These are phyloP conservation scores for Sepioteuthis lessoniana DNA, from an alignment of 2,888 invertebrate species.

Conservation along the genomic window DNA sequence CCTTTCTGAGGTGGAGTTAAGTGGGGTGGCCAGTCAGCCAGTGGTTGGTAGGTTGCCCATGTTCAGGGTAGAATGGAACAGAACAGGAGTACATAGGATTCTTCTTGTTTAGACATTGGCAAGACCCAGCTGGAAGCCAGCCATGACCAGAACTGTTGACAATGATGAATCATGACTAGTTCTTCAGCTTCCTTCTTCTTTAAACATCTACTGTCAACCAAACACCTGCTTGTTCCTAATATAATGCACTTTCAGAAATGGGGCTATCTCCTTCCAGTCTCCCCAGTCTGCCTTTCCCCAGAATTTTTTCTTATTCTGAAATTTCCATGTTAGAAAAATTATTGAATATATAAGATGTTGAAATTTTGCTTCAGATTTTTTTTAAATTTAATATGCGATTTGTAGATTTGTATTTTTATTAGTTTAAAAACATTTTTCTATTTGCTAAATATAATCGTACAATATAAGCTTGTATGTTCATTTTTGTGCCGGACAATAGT, in stretches of 20 bases:
- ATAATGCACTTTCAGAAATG: background rate
- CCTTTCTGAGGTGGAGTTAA: background rate
- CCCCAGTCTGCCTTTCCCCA: background rate
- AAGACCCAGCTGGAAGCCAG: conserved; percentile 9
- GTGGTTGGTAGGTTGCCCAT: background rate
- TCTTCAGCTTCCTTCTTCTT: background rate
- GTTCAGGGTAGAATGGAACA: background rate
- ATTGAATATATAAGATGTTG: no score
- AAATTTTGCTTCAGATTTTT: no score
- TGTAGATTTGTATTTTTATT: no score
- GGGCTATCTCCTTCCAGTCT: background rate
- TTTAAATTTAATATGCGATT: no score
- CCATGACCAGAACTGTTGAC: conserved; percentile 8
- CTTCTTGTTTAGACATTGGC: background rate
- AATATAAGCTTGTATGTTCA: no score
- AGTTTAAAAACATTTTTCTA: no score
- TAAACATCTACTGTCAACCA: background rate
- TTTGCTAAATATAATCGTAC: no score
- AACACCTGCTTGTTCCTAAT: background rate
- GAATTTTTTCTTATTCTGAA: background rate
- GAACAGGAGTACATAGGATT: background rate
- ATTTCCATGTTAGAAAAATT: background rate
- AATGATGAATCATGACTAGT: background rate
- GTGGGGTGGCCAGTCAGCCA: background rate
- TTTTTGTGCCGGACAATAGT: no score